phyloP scores from a whole-genome alignment of 2,797 vertebrate species.

The Sylvia borin region DNA sequence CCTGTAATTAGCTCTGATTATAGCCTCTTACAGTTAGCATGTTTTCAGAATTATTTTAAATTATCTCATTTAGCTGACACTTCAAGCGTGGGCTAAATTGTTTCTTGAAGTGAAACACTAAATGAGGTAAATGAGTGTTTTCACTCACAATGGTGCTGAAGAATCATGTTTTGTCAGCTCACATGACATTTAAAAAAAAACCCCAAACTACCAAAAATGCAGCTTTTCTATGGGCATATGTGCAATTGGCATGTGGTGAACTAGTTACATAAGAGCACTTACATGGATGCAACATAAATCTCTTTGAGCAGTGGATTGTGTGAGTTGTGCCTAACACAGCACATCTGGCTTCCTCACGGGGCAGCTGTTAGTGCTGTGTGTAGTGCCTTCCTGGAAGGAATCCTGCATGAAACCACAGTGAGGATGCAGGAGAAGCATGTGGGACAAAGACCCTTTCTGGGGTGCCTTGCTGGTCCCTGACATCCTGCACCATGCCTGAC shows the following conservation, averaged over 20 bases:
- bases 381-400: not conserved
- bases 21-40: conserved; percentile 4
- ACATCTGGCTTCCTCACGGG: not conserved
- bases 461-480: not conserved
- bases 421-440: accelerated
- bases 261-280: not conserved
- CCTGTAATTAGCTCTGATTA: conserved; percentile 67
- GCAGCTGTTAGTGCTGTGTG: not conserved
- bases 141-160: not conserved
- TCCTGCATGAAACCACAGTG: accelerated
- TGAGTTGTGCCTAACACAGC: not conserved
- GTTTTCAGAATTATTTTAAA: conserved; percentile 37
- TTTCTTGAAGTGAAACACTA: conserved; percentile 18
- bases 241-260: not conserved
- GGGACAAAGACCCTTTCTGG: not conserved
- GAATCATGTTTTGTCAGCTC: not conserved
- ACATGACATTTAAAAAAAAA: accelerated
- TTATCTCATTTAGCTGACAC: conserved; percentile 49
- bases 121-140: conserved; percentile 32
- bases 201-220: not conserved
- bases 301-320: not conserved
- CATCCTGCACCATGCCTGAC: not conserved
- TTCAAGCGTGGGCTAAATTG: not conserved
- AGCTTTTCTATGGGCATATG: not conserved
- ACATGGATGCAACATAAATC: not conserved